Base-by-base conservation (phyloP, 1,140 invertebrate genomes). In the Anastrepha ludens region DNA sequence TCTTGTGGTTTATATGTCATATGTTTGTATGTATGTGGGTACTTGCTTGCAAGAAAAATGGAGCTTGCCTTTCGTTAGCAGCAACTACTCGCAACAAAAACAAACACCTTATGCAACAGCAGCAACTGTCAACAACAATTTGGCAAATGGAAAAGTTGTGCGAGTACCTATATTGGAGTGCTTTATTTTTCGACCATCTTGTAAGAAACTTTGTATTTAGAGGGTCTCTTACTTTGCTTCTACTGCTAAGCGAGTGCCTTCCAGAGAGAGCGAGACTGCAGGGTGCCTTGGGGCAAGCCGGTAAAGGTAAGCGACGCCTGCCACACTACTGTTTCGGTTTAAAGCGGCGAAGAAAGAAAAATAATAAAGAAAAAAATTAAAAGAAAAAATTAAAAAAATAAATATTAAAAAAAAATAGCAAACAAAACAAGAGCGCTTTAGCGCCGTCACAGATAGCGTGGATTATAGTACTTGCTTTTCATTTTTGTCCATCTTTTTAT, bases 51-150 rank as follows among this genome's bases (percentile, higher is more conserved):
- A 74, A 8, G 67, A 29, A n/a, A 1, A 2, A 55, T 55, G 50
- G 50, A 0, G 0, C 67, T 74, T 74, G 65, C 11, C 11, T 15
- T 70, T 44, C 15, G 11, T 41, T 70, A 70, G 50, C 11, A 55
- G 50, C 50, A 55, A 70, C 6, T 50, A 13, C 4, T 3, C 20
- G 47, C 74, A 81, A 81, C 44, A 74, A 29, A 81, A 81, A 81
- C n/a, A n/a, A 58, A 81, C 20, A 11, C 15, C 44, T 55, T 9
- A 58, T n/a, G 47, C 44, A 15, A 4, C 7, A 47, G 44, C 44
- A 9, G 17, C 8, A 58, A 81, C 74, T 81, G 74, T 55, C 74
- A 81, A 81, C 74, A 81, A 55, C 74, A 81, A 81, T 81, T 81
- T 81, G 44, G 47, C 44, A 13, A 55, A 81, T 55, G 74, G 15